phyloP scores from a whole-genome alignment of 2,797 vertebrate genomes.

The Coreius guichenoti region DNA sequence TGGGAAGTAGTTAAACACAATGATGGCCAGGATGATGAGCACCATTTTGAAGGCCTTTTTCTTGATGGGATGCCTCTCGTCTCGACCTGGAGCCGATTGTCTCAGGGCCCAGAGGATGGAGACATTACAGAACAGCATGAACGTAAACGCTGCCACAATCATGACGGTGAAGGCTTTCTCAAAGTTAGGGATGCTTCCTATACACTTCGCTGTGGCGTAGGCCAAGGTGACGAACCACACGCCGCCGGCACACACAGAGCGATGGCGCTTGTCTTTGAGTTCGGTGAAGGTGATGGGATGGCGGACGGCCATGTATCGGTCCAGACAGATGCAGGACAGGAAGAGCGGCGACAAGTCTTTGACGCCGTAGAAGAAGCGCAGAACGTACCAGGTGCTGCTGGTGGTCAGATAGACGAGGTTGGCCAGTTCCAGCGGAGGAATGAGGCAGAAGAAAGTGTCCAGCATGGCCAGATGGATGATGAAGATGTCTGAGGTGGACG shows the following conservation, averaged over 20 bases:
- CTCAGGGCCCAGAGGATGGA: slow-evolving; percentile 74
- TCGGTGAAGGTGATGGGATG: slow-evolving; percentile 79
- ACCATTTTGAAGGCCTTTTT: slow-evolving; percentile 82
- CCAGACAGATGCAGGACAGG: slow-evolving; percentile 81
- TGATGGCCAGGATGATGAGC: slow-evolving; percentile 79
- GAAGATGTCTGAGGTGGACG: slow-evolving; percentile 80
- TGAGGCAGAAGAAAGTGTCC: slow-evolving; percentile 78
- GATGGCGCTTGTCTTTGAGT: slow-evolving; percentile 75
- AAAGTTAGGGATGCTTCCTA: slow-evolving; percentile 69
- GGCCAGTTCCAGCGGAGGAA: slow-evolving; percentile 74
- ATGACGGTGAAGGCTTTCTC: slow-evolving; percentile 75
- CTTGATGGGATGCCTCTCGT: slow-evolving; percentile 81
- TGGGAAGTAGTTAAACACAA: slow-evolving; percentile 81
- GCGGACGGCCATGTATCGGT: slow-evolving; percentile 80
- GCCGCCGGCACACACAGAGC: slow-evolving; percentile 58
- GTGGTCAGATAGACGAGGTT: slow-evolving; percentile 72
- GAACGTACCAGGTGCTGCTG: slow-evolving; percentile 71
- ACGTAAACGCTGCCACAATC: slow-evolving; percentile 73
- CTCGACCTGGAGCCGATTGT: slow-evolving; percentile 69
- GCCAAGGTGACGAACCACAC: slow-evolving; percentile 75
- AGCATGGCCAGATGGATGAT: slow-evolving; percentile 76
- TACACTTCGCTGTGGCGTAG: slow-evolving; percentile 71
- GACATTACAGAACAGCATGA: slow-evolving; percentile 82
- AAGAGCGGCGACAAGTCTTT: slow-evolving; percentile 80
- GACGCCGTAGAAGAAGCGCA: slow-evolving; percentile 79